These are phyloP conservation scores for Odocoileus virginianus DNA, from an alignment of 2,113 vertebrate genomes.

Conservation along the genomic window DNA sequence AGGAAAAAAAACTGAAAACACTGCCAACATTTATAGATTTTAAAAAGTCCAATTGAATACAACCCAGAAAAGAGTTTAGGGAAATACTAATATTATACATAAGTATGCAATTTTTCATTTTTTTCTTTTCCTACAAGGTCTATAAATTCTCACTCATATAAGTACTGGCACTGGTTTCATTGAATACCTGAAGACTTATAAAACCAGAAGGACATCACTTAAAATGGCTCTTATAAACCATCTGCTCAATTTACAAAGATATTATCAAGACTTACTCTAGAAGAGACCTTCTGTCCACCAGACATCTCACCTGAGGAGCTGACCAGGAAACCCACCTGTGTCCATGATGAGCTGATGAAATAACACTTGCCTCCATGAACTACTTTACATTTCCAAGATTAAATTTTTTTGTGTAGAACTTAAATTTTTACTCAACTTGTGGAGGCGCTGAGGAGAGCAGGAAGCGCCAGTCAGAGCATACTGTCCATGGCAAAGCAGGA, in stretches of 20 bases:
- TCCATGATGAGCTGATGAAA: not conserved
- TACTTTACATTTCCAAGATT: not conserved
- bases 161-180: not conserved
- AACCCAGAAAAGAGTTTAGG: not conserved
- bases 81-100: not conserved
- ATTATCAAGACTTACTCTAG: not conserved
- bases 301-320: not conserved
- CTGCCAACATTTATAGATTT: not conserved
- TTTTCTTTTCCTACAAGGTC: not conserved
- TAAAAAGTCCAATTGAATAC: not conserved
- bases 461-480: not conserved
- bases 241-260: not conserved
- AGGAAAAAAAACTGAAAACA: not conserved
- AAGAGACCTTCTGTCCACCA: not conserved
- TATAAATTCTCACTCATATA: not conserved
- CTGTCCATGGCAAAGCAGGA: conserved; percentile 44
- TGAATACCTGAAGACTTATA: not conserved
- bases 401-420: not conserved
- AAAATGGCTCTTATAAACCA: not conserved
- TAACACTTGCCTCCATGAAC: not conserved
- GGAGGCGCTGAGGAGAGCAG: not conserved
- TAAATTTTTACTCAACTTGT: not conserved
- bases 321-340: not conserved
- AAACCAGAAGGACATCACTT: not conserved
- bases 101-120: not conserved